Base-by-base conservation (phyloP, 2,797 vertebrate genomes). In the Rhinella marina region DNA sequence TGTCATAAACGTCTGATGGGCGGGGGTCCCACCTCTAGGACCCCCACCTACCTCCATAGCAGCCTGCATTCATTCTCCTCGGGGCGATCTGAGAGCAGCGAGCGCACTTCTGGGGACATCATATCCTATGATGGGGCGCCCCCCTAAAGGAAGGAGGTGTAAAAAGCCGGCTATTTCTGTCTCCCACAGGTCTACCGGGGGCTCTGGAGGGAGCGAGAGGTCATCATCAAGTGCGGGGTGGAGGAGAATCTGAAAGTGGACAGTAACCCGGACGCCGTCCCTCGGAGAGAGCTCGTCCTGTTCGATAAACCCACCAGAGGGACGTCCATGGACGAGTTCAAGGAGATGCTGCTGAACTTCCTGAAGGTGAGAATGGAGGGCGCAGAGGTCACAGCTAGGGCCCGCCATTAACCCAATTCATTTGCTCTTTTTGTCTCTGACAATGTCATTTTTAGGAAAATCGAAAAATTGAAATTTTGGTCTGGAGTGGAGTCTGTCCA, bases 251-350 rank as follows among this genome's bases (percentile, higher is more conserved):
- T 93, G 27, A 94, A 92, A 89, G 88, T 87, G 0, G 95, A 97
- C 17, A 94, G 93, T 3, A 92, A 86, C 90, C 94, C 94, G 0
- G 96, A 96, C 3, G 88, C 91, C 0, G 88, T 90, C 2, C 93
- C 96, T 61, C 91, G 93, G 76, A 96, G 94, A 84, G 97, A 97
- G 54, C 93, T 95, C 90, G 96, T 94, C 73, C 95, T 98, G 77
- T 99, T 98, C 0, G 96, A 98, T 93, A 98, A 99, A 90, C 98
- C 98, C 0, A 97, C 96, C 0, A 94, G 98, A 3, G 98, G 98
- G 68, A 99, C 98, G 0, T 99, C 98, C 0, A 97, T 99, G 95
- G 96, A 98, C 0, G 98, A 99, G 92, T 99, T 99, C 92, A 96
- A 96, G 90, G 97, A 98, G 87, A 99, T 99, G 98, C 95, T 98